These are phyloP conservation scores for Chironomus tentans DNA, from an alignment of 2,888 invertebrate genomes.

Conservation along the genomic window DNA sequence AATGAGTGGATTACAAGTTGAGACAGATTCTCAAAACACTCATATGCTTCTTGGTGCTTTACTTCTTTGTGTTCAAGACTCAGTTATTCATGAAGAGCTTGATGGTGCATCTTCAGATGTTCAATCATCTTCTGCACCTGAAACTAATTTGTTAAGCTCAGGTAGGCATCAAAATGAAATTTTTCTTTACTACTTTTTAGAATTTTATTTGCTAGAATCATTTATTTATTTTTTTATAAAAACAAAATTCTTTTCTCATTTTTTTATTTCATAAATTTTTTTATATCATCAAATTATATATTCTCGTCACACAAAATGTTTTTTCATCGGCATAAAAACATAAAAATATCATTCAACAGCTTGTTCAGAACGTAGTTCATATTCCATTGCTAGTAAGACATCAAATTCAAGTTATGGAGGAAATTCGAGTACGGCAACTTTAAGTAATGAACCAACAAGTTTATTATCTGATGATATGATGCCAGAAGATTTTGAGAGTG, in stretches of 20 bases:
- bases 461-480: conserved; percentile 41
- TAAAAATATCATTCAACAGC: conserved; percentile 31
- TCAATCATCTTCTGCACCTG: conserved; percentile 44
- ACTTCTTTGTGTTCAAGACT: conserved; percentile 68
- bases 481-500: conserved; percentile 38
- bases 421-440: conserved; percentile 34
- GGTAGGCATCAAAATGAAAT: conserved; percentile 43
- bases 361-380: conserved; percentile 42
- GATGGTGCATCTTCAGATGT: conserved; percentile 49
- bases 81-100: conserved; percentile 63
- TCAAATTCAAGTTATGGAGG: conserved; percentile 39
- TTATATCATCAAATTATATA: background rate
- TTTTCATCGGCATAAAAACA: background rate
- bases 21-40: conserved; percentile 75
- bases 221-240: background rate
- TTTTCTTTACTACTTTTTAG: background rate
- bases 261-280: background rate
- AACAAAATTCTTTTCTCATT: background rate
- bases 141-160: conserved; percentile 55
- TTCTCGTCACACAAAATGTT: no score
- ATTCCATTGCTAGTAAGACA: conserved; percentile 36
- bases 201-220: background rate
- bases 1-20: conserved; percentile 73
- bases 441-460: conserved; percentile 44
- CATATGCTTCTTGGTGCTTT: conserved; percentile 79